Percentiles rank a stretch among this genome's conserved stretches.
Evolutionary conservation across 2,797 vertebrate genomes (phyloP).

Genomic region (Dipus sagitta): DNA sequence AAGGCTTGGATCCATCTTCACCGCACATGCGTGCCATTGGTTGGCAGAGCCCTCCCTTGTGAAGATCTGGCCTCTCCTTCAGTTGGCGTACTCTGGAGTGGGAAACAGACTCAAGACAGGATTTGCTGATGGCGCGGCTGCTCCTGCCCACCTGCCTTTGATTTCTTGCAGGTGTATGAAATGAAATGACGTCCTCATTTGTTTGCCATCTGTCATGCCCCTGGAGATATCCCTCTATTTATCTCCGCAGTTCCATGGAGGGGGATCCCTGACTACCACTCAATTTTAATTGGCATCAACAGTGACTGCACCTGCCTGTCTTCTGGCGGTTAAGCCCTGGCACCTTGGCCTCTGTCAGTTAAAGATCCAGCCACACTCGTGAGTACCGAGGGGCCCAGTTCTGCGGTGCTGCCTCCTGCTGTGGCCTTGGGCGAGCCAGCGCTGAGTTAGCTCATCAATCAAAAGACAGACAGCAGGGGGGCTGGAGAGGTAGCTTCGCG

Average conservation of each 20-base stretch:
- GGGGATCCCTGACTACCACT: neutral
- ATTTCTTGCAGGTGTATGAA: neutral
- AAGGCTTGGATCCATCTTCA: neutral
- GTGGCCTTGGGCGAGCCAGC: neutral
- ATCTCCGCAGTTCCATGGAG: too few relatives aligned
- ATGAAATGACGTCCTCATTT: neutral
- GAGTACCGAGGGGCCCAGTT: neutral
- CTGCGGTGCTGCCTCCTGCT: neutral
- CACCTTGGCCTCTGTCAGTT: neutral
- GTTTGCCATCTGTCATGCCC: neutral
- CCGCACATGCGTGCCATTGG: neutral
- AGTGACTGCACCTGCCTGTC: neutral
- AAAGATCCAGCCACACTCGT: neutral
- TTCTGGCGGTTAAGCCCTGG: neutral
- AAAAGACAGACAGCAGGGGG: too few relatives aligned
- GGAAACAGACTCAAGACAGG: neutral
- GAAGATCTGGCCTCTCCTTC: neutral
- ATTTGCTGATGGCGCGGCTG: neutral
- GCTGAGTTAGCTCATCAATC: too few relatives aligned
- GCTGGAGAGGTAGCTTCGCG: too few relatives aligned
- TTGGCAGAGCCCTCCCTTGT: neutral
- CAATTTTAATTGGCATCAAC: too few relatives aligned
- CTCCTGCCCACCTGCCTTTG: neutral
- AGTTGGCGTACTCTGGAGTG: neutral
- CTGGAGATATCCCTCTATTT: neutral